Conservation (phyloP, 2,113 vertebrate species). For the Struthidea cinerea region DNA sequence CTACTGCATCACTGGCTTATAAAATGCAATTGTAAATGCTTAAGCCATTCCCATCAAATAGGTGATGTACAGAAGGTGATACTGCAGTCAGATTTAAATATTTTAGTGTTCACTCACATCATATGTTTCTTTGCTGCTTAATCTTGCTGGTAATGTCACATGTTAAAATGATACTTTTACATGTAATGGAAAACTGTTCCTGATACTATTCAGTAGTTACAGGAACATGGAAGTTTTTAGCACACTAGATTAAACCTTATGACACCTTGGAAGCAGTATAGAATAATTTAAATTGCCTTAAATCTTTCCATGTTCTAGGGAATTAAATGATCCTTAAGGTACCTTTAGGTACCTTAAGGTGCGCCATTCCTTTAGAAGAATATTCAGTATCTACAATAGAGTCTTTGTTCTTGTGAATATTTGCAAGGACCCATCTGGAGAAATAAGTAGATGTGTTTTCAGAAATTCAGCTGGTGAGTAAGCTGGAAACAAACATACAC, state of each 20-base stretch:
- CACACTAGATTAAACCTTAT: neutral
- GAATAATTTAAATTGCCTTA: neutral
- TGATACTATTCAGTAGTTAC: neutral
- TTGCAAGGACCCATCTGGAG: neutral
- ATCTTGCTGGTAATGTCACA: neutral
- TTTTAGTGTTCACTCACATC: neutral
- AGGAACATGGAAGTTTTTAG: neutral
- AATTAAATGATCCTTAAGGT: neutral
- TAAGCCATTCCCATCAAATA: neutral
- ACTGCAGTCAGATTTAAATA: neutral
- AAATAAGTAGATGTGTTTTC: neutral
- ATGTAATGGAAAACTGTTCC: neutral
- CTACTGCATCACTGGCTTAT: neutral
- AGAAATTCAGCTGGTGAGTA: neutral
- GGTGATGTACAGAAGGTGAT: neutral
- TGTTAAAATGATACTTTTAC: neutral
- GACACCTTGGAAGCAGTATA: neutral
- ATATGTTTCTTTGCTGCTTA: neutral
- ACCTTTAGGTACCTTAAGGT: no score
- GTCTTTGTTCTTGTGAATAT: neutral
- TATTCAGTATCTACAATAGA: neutral
- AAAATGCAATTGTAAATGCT: neutral
- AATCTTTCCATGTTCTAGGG: neutral
- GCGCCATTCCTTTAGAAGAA: neutral
- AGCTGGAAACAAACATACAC: rapidly evolving